Percentiles rank a stretch among this genome's conserved stretches.
Evolutionary conservation across 2,113 vertebrate species (phyloP).

Genomic region (Ageneiosus marmoratus): DNA sequence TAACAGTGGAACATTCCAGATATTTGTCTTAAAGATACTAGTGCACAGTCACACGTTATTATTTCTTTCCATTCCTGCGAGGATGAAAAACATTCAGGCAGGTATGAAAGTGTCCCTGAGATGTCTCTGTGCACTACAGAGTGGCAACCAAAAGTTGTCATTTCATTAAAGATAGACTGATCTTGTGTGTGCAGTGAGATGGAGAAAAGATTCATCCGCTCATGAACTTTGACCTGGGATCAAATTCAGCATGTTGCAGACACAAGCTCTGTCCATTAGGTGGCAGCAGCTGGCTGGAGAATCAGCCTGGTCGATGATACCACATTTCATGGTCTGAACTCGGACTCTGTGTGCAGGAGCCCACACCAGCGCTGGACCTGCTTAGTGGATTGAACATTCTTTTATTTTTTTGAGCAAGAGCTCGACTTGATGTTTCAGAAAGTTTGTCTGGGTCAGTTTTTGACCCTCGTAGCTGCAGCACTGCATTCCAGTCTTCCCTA

Average conservation of each 20-base stretch:
- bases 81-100: not conserved
- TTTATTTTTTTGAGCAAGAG: not conserved
- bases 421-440: not conserved
- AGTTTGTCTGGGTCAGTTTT: not conserved
- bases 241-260: constrained; percentile 12
- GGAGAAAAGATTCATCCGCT: not conserved
- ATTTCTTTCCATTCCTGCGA: not conserved
- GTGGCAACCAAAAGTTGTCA: not conserved
- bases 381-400: not conserved
- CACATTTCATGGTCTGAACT: not conserved
- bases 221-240: constrained; percentile 12
- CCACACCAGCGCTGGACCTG: not conserved
- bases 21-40: constrained; percentile 3
- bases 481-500: constrained; percentile 6
- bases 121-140: not conserved
- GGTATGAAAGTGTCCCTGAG: not conserved
- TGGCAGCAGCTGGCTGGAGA: not conserved
- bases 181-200: not conserved
- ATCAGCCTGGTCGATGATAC: too few relatives aligned
- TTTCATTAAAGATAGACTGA: not conserved
- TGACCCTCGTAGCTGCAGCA: not conserved
- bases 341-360: not conserved
- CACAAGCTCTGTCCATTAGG: not conserved
- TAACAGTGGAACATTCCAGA: not conserved
- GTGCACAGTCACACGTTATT: not conserved